A percentile compares a stretch with the other conserved stretches of the same genome.
Conservation (phyloP, 2,888 invertebrate genomes). For the Heterodera filipjevi region DNA sequence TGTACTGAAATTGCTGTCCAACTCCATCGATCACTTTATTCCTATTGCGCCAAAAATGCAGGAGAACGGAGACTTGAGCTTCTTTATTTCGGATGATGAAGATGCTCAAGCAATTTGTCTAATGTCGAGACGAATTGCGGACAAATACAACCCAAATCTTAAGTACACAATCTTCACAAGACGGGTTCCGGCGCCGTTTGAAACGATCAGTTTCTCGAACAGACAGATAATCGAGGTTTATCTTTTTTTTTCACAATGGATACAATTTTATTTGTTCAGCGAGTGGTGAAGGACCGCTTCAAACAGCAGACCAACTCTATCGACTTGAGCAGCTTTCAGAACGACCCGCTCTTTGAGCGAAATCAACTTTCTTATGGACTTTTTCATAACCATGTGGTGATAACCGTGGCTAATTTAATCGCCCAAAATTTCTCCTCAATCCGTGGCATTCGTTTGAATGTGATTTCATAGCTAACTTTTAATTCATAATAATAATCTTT, state of each 20-base stretch:
- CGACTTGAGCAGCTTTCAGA: constrained; percentile 54
- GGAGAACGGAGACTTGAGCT: constrained; percentile 35
- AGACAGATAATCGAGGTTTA: constrained; percentile 39
- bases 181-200: constrained; percentile 44
- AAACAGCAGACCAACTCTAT: constrained; percentile 49
- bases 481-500: constrained; percentile 25
- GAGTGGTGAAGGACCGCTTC: constrained; percentile 52
- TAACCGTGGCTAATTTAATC: constrained; percentile 54
- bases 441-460: constrained; percentile 52
- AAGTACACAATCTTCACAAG: constrained; percentile 43
- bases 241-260: too few species aligned
- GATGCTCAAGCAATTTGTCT: constrained; percentile 49
- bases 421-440: constrained; percentile 52
- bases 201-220: constrained; percentile 34
- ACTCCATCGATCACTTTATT: constrained; percentile 39
- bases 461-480: constrained; percentile 16
- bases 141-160: constrained; percentile 42
- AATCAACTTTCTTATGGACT: constrained; percentile 34
- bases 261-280: constrained; percentile 47
- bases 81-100: constrained; percentile 40
- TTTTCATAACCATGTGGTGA: constrained; percentile 57
- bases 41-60: constrained; percentile 43
- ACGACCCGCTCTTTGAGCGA: constrained; percentile 34
- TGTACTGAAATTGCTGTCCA: constrained; percentile 39
- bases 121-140: constrained; percentile 49